Percentiles rank a stretch among this genome's conserved stretches.
Conservation (phyloP, 2,888 invertebrate species). For the Eupithecia subfuscata region DNA sequence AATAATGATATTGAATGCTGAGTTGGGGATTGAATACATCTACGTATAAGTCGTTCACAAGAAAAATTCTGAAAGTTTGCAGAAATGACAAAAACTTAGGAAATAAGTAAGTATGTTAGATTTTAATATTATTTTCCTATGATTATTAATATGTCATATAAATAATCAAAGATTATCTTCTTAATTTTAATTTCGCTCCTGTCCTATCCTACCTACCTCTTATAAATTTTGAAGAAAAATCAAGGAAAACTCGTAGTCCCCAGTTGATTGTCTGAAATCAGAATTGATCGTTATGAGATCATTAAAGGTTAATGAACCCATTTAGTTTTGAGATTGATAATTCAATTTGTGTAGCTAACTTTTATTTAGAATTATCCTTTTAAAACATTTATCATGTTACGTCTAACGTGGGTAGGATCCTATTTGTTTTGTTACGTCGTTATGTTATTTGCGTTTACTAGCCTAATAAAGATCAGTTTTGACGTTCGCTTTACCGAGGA, state of each 20-base stretch:
- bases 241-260: neutral
- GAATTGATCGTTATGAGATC: conserved; percentile 35
- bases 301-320: conserved; percentile 52
- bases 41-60: neutral
- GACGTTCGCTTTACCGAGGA: neutral
- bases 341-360: neutral
- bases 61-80: neutral
- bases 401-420: neutral
- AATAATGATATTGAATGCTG: neutral
- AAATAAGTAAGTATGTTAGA: neutral
- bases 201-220: neutral
- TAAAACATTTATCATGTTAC: neutral
- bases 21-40: no score
- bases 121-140: neutral
- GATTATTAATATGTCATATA: no score
- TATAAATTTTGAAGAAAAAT: neutral
- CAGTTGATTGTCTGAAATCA: conserved; percentile 20
- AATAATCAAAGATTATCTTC: no score
- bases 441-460: neutral
- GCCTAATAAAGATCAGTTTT: neutral
- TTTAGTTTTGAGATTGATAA: conserved; percentile 3
- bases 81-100: neutral
- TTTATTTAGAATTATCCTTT: neutral
- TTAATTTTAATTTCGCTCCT: no score
- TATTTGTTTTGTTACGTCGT: neutral